Percentiles rank a stretch among this genome's conserved stretches.
Evolutionary conservation across 2,888 invertebrate species (phyloP).

Genomic region (Agrotis puta): DNA sequence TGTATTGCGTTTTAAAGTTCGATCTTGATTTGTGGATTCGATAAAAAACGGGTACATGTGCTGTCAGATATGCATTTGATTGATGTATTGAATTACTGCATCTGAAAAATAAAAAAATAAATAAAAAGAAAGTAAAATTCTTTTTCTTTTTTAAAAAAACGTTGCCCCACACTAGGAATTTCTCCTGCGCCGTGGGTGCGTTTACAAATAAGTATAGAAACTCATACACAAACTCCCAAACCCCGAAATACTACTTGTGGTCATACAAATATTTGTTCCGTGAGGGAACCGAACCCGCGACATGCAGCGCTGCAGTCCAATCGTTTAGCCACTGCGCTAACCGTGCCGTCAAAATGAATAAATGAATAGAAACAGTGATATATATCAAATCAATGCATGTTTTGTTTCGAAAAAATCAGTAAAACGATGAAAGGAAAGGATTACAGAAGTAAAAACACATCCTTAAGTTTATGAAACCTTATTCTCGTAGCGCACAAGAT

Average conservation of each 20-base stretch:
- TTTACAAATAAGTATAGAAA: no score
- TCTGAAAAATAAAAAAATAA: background rate
- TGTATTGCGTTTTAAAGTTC: slow-evolving; percentile 43
- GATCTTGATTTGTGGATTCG: slow-evolving; percentile 52
- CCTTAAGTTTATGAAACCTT: accelerated
- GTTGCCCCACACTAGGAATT: no score
- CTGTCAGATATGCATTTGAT: slow-evolving; percentile 1
- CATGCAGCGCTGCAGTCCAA: no score
- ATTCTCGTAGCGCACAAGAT: background rate
- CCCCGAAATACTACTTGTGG: no score
- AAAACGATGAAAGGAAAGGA: background rate
- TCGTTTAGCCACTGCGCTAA: no score
- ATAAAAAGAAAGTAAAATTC: background rate
- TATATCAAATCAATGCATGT: background rate
- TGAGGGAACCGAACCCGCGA: no score
- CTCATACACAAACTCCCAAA: no score
- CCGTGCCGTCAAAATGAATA: no score
- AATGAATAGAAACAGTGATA: background rate
- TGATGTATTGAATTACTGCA: background rate
- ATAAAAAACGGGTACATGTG: slow-evolving; percentile 5
- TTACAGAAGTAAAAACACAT: background rate
- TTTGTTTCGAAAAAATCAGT: background rate
- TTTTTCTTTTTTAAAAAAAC: no score
- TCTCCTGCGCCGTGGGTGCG: no score
- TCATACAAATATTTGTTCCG: no score